Evolutionary conservation across 1,140 invertebrate genomes (phyloP), one percentile per base, ranked within the genome.

Genomic region (Euborellia annulipes): DNA sequence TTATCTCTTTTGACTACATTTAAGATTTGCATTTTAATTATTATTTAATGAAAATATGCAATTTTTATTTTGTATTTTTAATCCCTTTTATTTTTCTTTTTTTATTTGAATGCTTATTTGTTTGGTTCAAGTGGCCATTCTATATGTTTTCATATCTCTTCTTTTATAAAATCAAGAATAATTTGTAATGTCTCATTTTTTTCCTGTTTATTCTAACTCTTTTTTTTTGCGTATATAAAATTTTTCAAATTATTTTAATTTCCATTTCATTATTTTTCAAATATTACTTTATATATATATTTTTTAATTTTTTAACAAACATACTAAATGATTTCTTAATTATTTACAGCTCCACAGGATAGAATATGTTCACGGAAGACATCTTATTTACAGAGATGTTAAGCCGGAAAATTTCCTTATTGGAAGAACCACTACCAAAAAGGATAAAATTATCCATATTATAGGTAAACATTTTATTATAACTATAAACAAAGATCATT

Each of bases 391-490:
- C 71, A 80, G 95, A 61, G 95, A 99, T 73, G 90, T 98, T 39
- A 99, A 98, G 68, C 95, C 95, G 56, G 95, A 99, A 73, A 99
- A 99, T 73, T 99, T 99, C 76, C 81, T 98, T 62, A 96, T 98
- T 70, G 96, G 95, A 64, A 82, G 94, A 70, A 87, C 81, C 70
- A 90, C 89, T 62, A 94, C 86, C 65, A 94, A 93, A 75, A 84
- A 92, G 68, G 92, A 98, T 72, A 96, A 97, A 78, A 81, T 93
- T 67, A 96, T 98, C 67, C 91, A 98, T 74, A 97, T 99, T 73
- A 97, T 99, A 73, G 80, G 80, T 82, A 58, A 74, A 68, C n/a
- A n/a, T 63, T 21, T 36, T 52, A 20, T 6, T 27, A 6, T 27
- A 27, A 27, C n/a, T 27, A 11, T 23, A 13, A 19, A 13, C 14